These are phyloP conservation scores for Imbricaverruca yamaguchii DNA, from an alignment of 2,888 invertebrate species.

Conservation along the genomic window DNA sequence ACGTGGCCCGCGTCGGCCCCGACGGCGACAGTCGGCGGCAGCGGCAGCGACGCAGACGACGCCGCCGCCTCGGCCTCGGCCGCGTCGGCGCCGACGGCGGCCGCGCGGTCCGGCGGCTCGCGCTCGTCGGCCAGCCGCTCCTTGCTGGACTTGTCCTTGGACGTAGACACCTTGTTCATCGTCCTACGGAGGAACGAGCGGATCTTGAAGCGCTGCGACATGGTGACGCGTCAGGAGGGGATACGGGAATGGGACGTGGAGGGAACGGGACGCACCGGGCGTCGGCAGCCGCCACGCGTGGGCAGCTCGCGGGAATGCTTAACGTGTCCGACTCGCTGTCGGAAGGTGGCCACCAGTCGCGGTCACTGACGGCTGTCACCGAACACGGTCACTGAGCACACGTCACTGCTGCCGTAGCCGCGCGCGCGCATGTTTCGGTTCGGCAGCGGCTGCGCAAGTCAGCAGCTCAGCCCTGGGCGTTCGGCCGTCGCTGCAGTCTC, in stretches of 20 bases:
- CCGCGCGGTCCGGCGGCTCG: neutral
- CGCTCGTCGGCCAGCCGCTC: slow-evolving; percentile 1
- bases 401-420: too few species aligned
- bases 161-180: slow-evolving; percentile 2
- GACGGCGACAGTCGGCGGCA: neutral
- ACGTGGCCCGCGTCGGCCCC: neutral
- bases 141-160: slow-evolving; percentile 9
- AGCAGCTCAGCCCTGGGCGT: too few species aligned
- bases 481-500: too few species aligned
- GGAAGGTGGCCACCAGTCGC: too few species aligned
- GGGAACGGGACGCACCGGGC: too few species aligned
- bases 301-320: too few species aligned
- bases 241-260: neutral
- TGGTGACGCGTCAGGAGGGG: neutral
- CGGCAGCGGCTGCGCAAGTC: too few species aligned
- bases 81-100: slow-evolving; percentile 23
- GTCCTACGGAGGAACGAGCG: slow-evolving; percentile 21
- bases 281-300: too few species aligned
- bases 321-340: too few species aligned
- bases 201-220: slow-evolving; percentile 14
- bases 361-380: too few species aligned
- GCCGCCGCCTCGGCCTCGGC: slow-evolving; percentile 23
- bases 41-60: neutral
- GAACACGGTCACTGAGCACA: too few species aligned
- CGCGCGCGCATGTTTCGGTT: too few species aligned